Base-by-base conservation (phyloP, 23 tunicate genomes). In the Trididemnum miniatum region DNA sequence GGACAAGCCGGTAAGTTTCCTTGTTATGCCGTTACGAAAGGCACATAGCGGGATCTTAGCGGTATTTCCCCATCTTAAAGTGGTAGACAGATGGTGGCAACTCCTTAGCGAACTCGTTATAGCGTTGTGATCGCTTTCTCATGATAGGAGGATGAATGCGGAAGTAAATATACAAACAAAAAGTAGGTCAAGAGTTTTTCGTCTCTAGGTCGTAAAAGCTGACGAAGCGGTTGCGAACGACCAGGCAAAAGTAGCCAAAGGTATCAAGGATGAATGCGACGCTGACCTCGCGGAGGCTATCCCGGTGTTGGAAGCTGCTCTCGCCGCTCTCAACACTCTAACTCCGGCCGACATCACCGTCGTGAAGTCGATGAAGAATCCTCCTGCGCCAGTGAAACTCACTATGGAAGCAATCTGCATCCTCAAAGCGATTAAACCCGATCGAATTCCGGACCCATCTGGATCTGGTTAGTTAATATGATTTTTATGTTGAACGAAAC, bases 191-290 rank as follows among this genome's bases (percentile, higher is more conserved):
- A n/a, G n/a, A n/a, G n/a, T n/a, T n/a, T 9, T 44, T 44, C 54
- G 54, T 44, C 15, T 20, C 28, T 35, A 92, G 97, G 95, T 95
- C 76, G 99, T 95, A 25, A 89, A 89, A 89, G 99, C 99, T 22
- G 99, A 95, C 60, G 99, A 95, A 77, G 99, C 95, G 0, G 95
- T 95, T 71, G 99, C 99, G 2, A 95, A 95, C 67, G 95, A 95
- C 26, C 99, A 95, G 82, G 94, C 98, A 25, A 88, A 49, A 52
- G 94, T 84, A 0, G 94, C 94, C 34, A 94, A 94, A 59, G 90
- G 89, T 0, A 88, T 94, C 72, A 95, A 95, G 72, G 99, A 95
- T 76, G 99, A 95, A 82, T 95, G 99, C 81, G 99, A 95, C 54
- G 99, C 95, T 34, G 99, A 95, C 71, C 86, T 95, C 39, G 99